phyloP scores from a whole-genome alignment of 1,140 invertebrate genomes.

The Physella acuta region DNA sequence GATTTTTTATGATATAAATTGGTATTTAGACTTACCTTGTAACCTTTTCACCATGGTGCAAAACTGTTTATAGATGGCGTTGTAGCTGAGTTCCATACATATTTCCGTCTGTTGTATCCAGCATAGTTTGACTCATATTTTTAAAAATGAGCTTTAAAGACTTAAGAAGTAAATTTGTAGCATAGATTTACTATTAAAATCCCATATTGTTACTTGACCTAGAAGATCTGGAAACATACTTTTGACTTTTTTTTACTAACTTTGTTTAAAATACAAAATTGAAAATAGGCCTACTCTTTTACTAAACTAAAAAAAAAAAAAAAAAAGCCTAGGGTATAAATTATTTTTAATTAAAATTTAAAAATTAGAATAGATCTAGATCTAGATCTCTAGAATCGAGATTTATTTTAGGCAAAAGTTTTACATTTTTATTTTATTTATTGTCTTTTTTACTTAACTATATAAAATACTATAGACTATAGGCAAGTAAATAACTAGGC shows the following conservation, averaged over 20 bases:
- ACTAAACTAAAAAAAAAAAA: not conserved
- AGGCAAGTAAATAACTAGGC: not conserved
- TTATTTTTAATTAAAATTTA: too few species aligned
- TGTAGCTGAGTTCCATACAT: not conserved
- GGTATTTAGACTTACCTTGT: not conserved
- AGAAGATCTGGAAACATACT: not conserved
- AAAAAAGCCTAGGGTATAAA: too few species aligned
- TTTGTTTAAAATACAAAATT: not conserved
- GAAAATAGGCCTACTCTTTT: not conserved
- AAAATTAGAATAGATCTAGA: too few species aligned
- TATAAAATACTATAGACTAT: not conserved
- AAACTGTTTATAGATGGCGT: slow-evolving; percentile 29
- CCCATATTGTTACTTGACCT: not conserved
- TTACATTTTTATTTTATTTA: too few species aligned
- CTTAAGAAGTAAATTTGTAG: slow-evolving; percentile 25
- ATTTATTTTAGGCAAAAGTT: too few species aligned
- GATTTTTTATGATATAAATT: too few species aligned
- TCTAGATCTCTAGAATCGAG: too few species aligned
- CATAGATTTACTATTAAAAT: not conserved
- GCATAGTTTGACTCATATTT: not conserved
- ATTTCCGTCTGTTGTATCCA: not conserved
- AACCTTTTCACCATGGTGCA: slow-evolving; percentile 22
- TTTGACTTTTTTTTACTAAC: not conserved
- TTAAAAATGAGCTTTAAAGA: slow-evolving; percentile 29
- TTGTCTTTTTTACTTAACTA: too few species aligned